phyloP scores from a whole-genome alignment of 2,888 invertebrate species.

The Argynnis bischoffii region DNA sequence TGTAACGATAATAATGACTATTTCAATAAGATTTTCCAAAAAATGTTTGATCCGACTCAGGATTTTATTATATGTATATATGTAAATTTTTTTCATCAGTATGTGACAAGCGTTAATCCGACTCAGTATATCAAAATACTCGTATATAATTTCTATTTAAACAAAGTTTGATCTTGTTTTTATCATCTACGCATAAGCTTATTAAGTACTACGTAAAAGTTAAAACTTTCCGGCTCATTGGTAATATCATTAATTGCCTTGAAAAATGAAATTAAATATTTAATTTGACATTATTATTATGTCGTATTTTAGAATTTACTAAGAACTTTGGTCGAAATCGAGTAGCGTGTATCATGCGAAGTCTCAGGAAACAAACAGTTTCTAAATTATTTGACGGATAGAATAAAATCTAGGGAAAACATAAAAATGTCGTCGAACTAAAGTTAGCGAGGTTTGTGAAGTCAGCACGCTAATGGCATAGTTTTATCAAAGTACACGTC shows the following conservation, averaged over 20 bases:
- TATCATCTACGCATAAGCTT: background rate
- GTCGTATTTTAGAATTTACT: slow-evolving; percentile 34
- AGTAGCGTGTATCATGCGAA: slow-evolving; percentile 43
- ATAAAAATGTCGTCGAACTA: slow-evolving; percentile 39
- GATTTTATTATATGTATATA: too few relatives aligned
- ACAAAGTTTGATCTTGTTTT: too few relatives aligned
- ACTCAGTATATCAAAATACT: too few relatives aligned
- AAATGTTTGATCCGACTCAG: too few relatives aligned
- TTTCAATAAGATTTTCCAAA: too few relatives aligned
- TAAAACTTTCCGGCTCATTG: slow-evolving; percentile 5
- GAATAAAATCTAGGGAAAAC: slow-evolving; percentile 39
- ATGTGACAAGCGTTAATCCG: too few relatives aligned
- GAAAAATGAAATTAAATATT: slow-evolving; percentile 36
- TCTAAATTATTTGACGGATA: slow-evolving; percentile 40
- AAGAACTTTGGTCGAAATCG: slow-evolving; percentile 32
- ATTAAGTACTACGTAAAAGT: background rate
- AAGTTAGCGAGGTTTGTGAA: slow-evolving; percentile 31
- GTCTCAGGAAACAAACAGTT: slow-evolving; percentile 32
- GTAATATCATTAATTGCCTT: slow-evolving; percentile 20
- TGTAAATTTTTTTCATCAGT: too few relatives aligned
- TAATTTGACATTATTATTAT: slow-evolving; percentile 40
- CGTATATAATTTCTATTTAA: background rate
- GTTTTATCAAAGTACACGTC: slow-evolving; percentile 18
- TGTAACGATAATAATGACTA: too few relatives aligned
- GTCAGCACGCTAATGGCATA: slow-evolving; percentile 27